phyloP scores from a whole-genome alignment of 2,113 vertebrate genomes.

The Bambusicola thoracicus region DNA sequence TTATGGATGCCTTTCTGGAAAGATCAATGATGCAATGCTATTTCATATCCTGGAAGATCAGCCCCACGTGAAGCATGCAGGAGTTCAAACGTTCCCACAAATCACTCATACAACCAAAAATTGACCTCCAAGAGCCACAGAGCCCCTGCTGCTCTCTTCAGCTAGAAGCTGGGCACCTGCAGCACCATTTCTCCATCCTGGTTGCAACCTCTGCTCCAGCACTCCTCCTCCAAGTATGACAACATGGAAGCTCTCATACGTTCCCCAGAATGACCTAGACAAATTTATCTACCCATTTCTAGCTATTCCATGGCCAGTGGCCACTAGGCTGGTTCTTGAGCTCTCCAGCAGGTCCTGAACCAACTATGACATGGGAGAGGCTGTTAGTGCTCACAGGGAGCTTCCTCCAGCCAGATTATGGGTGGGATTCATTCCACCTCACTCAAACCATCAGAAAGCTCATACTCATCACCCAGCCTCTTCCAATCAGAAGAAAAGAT shows the following conservation, averaged over 20 bases:
- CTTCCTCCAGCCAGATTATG: not conserved
- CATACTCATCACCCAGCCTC: not conserved
- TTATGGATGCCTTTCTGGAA: not conserved
- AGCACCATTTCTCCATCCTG: not conserved
- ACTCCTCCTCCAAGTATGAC: not conserved
- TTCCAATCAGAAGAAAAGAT: not conserved
- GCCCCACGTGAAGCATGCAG: rapidly evolving
- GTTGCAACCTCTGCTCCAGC: not conserved
- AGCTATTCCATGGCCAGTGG: not conserved
- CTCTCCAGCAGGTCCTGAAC: rapidly evolving
- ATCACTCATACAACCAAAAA: not conserved
- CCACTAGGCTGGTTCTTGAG: not conserved
- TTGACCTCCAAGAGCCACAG: not conserved
- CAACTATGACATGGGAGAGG: rapidly evolving
- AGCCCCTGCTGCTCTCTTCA: not conserved
- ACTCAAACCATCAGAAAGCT: not conserved
- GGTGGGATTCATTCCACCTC: not conserved
- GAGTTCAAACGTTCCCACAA: rapidly evolving
- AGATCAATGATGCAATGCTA: not conserved
- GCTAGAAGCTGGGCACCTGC: not conserved
- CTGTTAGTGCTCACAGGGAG: not conserved
- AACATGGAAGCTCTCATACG: not conserved
- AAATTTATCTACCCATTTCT: not conserved
- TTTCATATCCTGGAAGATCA: not conserved
- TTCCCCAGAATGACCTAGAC: not conserved